A percentile compares a stretch with the other conserved stretches of the same genome.
Evolutionary conservation across 2,113 vertebrate species (phyloP).

Genomic region (Pseudorasbora parva): DNA sequence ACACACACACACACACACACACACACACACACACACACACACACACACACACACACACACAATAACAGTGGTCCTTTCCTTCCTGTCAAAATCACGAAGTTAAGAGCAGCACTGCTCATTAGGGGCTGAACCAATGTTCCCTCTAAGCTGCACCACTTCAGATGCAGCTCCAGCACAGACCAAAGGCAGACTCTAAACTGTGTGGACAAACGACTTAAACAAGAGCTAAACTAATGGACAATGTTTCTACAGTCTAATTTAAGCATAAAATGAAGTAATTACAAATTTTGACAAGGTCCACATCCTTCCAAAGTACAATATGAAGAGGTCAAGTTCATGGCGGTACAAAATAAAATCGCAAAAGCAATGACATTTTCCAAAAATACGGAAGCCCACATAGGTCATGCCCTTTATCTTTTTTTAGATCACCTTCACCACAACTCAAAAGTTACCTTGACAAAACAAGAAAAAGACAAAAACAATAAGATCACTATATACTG

Average conservation of each 20-base stretch:
- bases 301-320: background rate
- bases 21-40: too few relatives aligned
- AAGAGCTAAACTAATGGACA: background rate
- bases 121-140: background rate
- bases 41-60: constrained; percentile 17
- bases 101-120: constrained; percentile 33
- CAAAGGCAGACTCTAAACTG: background rate
- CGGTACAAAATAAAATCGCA: background rate
- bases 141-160: background rate
- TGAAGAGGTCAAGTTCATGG: background rate
- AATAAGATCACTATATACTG: background rate
- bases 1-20: constrained; percentile 24
- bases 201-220: background rate
- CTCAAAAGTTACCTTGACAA: background rate
- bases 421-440: background rate
- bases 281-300: background rate
- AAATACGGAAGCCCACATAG: background rate
- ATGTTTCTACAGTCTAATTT: background rate
- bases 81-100: constrained; percentile 26
- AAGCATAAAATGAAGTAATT: background rate
- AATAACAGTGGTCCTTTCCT: constrained; percentile 30
- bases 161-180: background rate
- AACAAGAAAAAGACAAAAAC: background rate
- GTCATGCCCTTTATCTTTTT: background rate
- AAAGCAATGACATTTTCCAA: constrained; percentile 3